Evolutionary conservation across 2,888 invertebrate genomes (phyloP).

Genomic region (Glyphotaelius pellucidus): DNA sequence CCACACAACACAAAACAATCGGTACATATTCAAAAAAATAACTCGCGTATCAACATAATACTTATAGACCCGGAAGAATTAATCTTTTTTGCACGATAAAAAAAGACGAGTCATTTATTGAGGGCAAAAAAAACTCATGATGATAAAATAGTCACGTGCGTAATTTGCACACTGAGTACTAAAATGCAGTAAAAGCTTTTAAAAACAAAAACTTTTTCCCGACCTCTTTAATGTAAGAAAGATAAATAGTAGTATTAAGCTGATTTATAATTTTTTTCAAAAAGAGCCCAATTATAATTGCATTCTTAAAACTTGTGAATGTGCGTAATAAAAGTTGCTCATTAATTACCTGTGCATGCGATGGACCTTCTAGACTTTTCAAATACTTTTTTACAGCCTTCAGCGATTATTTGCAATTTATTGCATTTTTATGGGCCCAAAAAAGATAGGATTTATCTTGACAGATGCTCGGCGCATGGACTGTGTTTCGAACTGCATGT

Average conservation of each 20-base stretch:
- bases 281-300: not conserved
- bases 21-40: slow-evolving; percentile 11
- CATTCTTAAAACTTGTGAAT: not conserved
- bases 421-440: not conserved
- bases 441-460: not conserved
- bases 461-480: not conserved
- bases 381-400: not conserved
- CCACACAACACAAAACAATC: slow-evolving; percentile 39
- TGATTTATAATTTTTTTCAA: not conserved
- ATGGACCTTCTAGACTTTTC: not conserved
- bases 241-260: not conserved
- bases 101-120: not conserved
- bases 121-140: not conserved
- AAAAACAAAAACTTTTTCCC: not conserved
- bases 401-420: not conserved
- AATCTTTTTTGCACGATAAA: not conserved
- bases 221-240: not conserved
- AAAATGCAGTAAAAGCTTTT: not conserved
- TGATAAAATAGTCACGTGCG: not conserved
- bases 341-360: not conserved
- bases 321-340: not conserved
- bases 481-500: not conserved
- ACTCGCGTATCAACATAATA: not conserved
- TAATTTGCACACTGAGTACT: not conserved
- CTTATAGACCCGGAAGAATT: not conserved